phyloP scores from a whole-genome alignment of 2,888 invertebrate genomes.

The Carterocephalus palaemon region DNA sequence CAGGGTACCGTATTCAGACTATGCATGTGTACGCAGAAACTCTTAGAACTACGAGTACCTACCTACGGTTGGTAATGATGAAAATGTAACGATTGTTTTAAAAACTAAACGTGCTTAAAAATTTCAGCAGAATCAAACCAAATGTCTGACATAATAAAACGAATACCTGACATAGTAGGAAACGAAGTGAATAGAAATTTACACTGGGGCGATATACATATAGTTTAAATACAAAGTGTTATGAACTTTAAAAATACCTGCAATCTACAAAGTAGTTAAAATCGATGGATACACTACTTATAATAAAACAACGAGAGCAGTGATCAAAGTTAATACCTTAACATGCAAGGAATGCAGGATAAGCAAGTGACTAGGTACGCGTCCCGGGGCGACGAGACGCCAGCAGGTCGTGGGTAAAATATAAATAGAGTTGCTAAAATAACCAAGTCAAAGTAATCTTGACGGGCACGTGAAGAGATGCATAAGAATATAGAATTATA shows the following conservation, averaged over 20 bases:
- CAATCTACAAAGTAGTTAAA: constrained; percentile 6
- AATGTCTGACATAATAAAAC: too few species aligned
- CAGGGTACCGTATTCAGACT: too few species aligned
- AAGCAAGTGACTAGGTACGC: constrained; percentile 2
- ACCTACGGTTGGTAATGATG: too few species aligned
- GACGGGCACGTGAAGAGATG: constrained; percentile 25
- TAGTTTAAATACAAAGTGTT: neutral
- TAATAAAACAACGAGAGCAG: constrained; percentile 15
- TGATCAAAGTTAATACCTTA: constrained; percentile 17
- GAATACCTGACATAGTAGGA: too few species aligned
- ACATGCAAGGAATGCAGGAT: constrained; percentile 18
- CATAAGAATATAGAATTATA: constrained; percentile 22
- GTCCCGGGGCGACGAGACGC: constrained; percentile 20
- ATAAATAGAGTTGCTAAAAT: constrained; percentile 32
- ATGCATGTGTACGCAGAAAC: too few species aligned
- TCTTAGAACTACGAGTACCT: too few species aligned
- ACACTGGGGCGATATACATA: neutral
- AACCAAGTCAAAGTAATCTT: constrained; percentile 27
- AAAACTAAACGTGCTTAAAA: too few species aligned
- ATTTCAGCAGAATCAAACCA: too few species aligned
- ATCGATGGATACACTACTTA: neutral
- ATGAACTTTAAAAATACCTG: neutral
- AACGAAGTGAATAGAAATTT: neutral
- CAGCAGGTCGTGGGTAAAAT: constrained; percentile 28
- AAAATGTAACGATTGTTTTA: too few species aligned